These are phyloP conservation scores for Nibea albiflora DNA, from an alignment of 2,113 vertebrate genomes.

Conservation along the genomic window DNA sequence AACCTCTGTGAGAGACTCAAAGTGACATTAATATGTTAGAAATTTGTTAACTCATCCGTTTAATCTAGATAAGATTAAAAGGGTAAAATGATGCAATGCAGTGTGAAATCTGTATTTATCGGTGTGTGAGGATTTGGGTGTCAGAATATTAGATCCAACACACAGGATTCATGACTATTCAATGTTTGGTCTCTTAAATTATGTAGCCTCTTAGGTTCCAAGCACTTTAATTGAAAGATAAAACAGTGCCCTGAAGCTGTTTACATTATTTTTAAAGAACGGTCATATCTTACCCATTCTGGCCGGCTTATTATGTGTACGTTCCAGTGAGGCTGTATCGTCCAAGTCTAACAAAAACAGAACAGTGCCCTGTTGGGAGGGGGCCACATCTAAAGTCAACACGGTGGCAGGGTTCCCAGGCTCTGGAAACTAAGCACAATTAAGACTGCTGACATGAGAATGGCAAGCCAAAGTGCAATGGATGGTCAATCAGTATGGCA, in stretches of 20 bases:
- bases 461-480: conserved; percentile 14
- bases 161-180: conserved; percentile 2
- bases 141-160: conserved; percentile 26
- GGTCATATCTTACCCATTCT: conserved; percentile 29
- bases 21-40: conserved; percentile 16
- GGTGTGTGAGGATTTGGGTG: conserved; percentile 7
- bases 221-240: conserved; percentile 12
- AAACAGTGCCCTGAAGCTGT: conserved; percentile 21
- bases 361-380: conserved; percentile 60
- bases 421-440: conserved; percentile 61
- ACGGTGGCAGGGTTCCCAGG: conserved; percentile 74
- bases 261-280: conserved; percentile 5
- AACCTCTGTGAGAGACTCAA: not conserved
- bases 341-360: conserved; percentile 69
- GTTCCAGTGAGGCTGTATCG: conserved; percentile 61
- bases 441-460: conserved; percentile 53
- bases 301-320: conserved; percentile 38
- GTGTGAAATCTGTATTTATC: conserved; percentile 3
- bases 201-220: not conserved
- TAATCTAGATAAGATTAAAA: conserved; percentile 12
- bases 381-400: conserved; percentile 77
- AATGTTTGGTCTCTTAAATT: conserved; percentile 8
- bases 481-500: conserved; percentile 11
- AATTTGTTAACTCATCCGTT: not conserved
- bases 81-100: conserved; percentile 7